Evolutionary conservation across 2,797 vertebrate genomes (phyloP), one percentile per base, ranked within the genome.

Genomic region (Hybognathus amarus): DNA sequence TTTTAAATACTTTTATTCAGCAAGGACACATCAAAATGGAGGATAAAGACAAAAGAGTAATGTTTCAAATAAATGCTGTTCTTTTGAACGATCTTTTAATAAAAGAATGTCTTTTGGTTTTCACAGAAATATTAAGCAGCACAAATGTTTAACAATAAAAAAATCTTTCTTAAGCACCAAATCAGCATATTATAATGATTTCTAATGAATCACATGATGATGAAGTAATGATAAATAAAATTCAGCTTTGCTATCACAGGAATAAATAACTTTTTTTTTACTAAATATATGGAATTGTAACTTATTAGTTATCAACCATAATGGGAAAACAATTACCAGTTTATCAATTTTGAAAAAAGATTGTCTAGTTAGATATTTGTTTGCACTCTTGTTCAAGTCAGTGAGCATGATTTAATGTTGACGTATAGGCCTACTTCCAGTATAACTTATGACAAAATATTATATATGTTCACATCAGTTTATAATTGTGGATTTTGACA

Each of bases 381-480:
- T 56, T 42, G 12, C 36, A n/a, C 0, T 45, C 1, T 69, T 45
- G 24, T 71, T 71, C 9, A 76, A 69, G 56, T 69, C 27, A 69
- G 74, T 54, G 61, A 82, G 78, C 3, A 27, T 77, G 80, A 76
- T 80, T 64, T 79, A 59, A 77, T 66, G 79, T 64, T 83, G 81
- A 75, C 67, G 71, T 84, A 77, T 85, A 33, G 30, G 30, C 30
- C 30, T 33, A 36, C 27, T 33, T 73, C 27, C 18, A 8, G 27
- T 74, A 20, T 54, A 36, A 22, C 11, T 52, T n/a, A n/a, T n/a
- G n/a, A n/a, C n/a, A n/a, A n/a, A n/a, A n/a, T n/a, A n/a, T n/a
- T n/a, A n/a, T n/a, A n/a, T 22, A 12, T 5, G 20, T 52, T 52
- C 10, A 52, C 9, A 1, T 52, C 27, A 6, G 12, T 56, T 38